Evolutionary conservation across 1,140 invertebrate genomes (phyloP), one percentile per base, ranked within the genome.

Genomic region (Drosophila sp.): DNA sequence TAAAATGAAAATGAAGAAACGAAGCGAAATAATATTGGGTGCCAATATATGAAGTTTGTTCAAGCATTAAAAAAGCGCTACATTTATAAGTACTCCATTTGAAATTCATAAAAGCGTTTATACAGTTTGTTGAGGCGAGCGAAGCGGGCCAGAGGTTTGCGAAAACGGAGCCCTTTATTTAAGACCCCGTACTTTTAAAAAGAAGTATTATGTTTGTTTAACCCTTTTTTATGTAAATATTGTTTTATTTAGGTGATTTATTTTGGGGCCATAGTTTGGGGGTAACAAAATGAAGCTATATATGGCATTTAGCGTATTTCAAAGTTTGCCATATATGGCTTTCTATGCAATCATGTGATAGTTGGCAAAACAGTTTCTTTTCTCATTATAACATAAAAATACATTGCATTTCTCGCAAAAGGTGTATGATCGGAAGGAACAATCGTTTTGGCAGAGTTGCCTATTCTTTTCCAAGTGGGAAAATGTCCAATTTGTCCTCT

Each of bases 311-410:
- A 50, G 27, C 27, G 48, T 7, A n/a, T 50, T 50, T 32, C 7
- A 13, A 1, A 27, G 13, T 11, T 38, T 14, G 53, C 53, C 53
- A 57, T 57, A 57, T 57, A 57, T 41, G 54, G 54, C 54, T 41
- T 45, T 41, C 54, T 58, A 58, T 54, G 51, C 51, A 36, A 32
- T 54, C 21, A 16, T 36, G 51, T 67, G 64, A 67, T 50, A 48
- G 64, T 40, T 70, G 27, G 29, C 46, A 36, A 63, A 70, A 46
- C 58, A 70, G 67, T 71, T 64, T 71, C 50, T 70, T 63, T 75
- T 75, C 43, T 71, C 54, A 45, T 64, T 71, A 32, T 75, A 71
- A 29, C 72, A 64, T 38, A 71, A 38, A 58, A 63, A 75, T 40
- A 75, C 66, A 63, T 64, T 63, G 14, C 34, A 75, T 75, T 72